Percentiles rank a stretch among this genome's conserved stretches.
Conservation (phyloP, 1,140 invertebrate genomes). For the Drosophila lini region DNA sequence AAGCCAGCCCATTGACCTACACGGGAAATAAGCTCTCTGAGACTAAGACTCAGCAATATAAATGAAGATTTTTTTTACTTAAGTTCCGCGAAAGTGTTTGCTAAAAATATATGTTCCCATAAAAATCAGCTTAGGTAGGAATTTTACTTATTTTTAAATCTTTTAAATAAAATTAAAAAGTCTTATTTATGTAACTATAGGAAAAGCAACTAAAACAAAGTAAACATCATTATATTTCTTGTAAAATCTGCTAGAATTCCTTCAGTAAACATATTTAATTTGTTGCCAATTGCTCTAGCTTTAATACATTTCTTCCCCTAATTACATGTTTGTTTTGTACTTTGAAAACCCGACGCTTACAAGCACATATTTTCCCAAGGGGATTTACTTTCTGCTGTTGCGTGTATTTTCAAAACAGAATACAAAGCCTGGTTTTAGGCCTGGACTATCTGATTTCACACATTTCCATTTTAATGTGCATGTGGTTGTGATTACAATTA, state of each 20-base stretch:
- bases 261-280: not conserved
- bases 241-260: not conserved
- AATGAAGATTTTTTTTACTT: not conserved
- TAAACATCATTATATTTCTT: not conserved
- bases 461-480: conserved; percentile 4
- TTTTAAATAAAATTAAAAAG: not conserved
- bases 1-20: conserved; percentile 16
- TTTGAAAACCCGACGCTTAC: not conserved
- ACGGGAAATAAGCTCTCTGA: conserved; percentile 7
- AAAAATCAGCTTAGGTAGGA: too few relatives aligned
- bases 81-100: not conserved
- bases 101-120: too few relatives aligned
- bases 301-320: not conserved
- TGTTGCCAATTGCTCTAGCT: not conserved
- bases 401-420: not conserved
- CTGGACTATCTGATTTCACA: conserved; percentile 24
- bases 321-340: not conserved
- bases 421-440: not conserved
- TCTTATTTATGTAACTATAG: too few relatives aligned
- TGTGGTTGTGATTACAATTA: conserved; percentile 17
- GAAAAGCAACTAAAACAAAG: not conserved
- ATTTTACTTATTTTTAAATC: not conserved
- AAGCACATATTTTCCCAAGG: not conserved
- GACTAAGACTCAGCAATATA: not conserved
- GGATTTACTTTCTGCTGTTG: not conserved